phyloP scores from a whole-genome alignment of 1,140 invertebrate species.

The Rhopalosiphum padi region DNA sequence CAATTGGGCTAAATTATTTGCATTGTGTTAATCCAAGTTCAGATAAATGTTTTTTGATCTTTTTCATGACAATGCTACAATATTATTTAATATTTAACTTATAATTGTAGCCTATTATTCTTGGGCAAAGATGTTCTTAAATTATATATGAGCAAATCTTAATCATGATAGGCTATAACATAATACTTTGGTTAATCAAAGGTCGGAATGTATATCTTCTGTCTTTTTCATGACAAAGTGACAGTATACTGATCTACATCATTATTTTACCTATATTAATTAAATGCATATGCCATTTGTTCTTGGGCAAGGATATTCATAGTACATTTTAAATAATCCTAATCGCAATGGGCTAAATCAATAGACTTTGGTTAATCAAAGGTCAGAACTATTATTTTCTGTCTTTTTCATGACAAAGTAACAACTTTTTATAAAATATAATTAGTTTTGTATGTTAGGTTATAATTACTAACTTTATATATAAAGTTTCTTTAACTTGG shows the following conservation, averaged over 20 bases:
- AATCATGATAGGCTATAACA: background rate
- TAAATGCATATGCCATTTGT: background rate
- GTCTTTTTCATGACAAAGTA: conserved; percentile 47
- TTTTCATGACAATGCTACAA: conserved; percentile 53
- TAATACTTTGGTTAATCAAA: conserved; percentile 9
- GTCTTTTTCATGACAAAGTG: conserved; percentile 30
- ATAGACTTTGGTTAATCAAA: conserved; percentile 50
- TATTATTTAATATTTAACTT: background rate
- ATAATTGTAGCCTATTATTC: background rate
- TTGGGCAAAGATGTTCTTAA: background rate
- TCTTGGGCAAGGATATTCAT: conserved; percentile 51
- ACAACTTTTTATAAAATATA: background rate
- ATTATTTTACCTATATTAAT: background rate
- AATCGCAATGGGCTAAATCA: conserved; percentile 41
- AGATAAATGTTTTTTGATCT: conserved; percentile 33
- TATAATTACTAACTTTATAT: background rate
- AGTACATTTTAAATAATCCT: background rate
- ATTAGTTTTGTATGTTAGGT: background rate
- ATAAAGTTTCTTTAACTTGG: no score
- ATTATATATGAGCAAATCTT: background rate
- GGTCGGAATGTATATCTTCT: background rate
- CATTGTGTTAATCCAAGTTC: conserved; percentile 57
- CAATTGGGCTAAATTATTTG: conserved; percentile 45
- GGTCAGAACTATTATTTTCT: conserved; percentile 28
- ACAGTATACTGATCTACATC: background rate